Base-by-base conservation (phyloP, 1,140 invertebrate genomes). In the Drosophila gunungcola region DNA sequence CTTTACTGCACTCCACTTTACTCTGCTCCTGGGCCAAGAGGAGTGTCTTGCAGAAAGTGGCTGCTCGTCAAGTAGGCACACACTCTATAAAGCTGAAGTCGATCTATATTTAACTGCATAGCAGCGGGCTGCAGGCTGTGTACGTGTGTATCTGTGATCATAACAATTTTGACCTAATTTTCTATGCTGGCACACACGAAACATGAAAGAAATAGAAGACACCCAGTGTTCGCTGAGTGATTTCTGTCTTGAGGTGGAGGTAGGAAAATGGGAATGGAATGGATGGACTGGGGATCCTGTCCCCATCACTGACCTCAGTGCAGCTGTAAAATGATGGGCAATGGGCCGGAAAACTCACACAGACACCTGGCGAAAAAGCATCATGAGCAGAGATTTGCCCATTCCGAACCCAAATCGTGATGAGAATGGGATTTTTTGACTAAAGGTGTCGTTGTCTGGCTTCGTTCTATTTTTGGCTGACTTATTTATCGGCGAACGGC, bases 141-240 rank as follows among this genome's bases (percentile, higher is more conserved):
- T 62, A 46, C 29, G 48, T 39, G 48, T 67, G 68, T 74, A 46
- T 78, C 48, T 85, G 80, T 86, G 79, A 90, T 90, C 86, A 90
- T 90, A 90, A 90, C 86, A 90, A 90, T 86, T 90, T 90, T 90
- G 88, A 90, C 88, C 88, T 54, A 90, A 90, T 90, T 90, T 83
- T 65, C 48, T 62, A 52, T 60, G 60, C 63, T 65, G 56, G 62
- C 58, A 64, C 39, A 64, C 39, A 79, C 67, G 82, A 76, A 82
- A 84, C 63, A 85, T 72, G 49, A 77, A 76, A 76, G 73, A 51
- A 70, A 77, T 21, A 78, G 54, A 69, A 61, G 54, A 77, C 51
- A 70, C 67, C 48, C 39, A 46, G 36, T 43, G 64, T 27, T 10
- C 38, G 74, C 38, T 64, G 75, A 86, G 65, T 83, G 74, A 85